Evolutionary conservation across 2,113 vertebrate genomes (phyloP).

Genomic region (Sarotherodon lohbergeri): DNA sequence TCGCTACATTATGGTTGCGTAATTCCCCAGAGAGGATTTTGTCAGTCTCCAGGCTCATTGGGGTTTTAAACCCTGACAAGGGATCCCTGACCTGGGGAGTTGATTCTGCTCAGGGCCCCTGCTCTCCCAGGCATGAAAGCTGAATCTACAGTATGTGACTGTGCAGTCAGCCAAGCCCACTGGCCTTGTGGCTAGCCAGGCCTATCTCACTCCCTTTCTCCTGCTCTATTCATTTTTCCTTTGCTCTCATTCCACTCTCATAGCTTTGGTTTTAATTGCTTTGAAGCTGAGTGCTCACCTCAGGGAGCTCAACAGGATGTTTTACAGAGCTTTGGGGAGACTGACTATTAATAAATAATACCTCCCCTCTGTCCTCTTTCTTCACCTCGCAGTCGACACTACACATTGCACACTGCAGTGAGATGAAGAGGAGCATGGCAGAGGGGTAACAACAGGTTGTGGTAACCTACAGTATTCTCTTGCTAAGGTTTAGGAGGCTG

Average conservation of each 20-base stretch:
- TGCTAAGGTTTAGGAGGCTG: not conserved
- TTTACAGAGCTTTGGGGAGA: conserved; percentile 68
- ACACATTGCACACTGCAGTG: not conserved
- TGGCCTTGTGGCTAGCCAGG: not conserved
- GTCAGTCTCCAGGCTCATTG: not conserved
- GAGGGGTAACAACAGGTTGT: not conserved
- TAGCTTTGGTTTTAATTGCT: conserved; percentile 67
- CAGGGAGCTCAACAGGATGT: conserved; percentile 66
- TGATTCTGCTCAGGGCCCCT: not conserved
- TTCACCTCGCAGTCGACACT: not conserved
- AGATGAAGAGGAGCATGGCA: not conserved
- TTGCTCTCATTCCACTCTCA: conserved; percentile 10
- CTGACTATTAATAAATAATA: conserved; percentile 70
- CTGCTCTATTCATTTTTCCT: not conserved
- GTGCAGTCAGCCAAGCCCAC: not conserved
- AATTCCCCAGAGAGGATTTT: conserved; percentile 1
- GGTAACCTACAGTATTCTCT: not conserved
- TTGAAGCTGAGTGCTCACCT: conserved; percentile 61
- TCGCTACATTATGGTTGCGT: not conserved
- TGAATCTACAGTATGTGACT: conserved; percentile 6
- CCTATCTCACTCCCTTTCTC: not conserved
- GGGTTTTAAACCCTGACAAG: not conserved
- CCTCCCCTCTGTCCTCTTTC: conserved; percentile 26
- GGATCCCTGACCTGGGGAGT: conserved; percentile 13
- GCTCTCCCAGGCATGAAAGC: conserved; percentile 18